These are phyloP conservation scores for Pantelozetes paolii DNA, from an alignment of 2,888 invertebrate genomes.

Conservation along the genomic window DNA sequence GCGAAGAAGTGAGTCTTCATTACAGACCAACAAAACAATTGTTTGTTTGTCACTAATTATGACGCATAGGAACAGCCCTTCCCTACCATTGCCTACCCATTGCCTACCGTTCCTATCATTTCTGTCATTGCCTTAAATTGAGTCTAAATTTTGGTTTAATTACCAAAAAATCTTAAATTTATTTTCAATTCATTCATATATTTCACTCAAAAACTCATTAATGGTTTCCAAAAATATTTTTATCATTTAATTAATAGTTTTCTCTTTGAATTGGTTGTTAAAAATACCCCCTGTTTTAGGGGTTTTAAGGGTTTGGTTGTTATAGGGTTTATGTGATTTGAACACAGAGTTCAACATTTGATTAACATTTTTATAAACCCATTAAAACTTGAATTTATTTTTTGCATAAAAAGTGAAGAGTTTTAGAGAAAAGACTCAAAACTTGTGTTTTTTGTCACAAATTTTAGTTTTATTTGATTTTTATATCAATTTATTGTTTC, in stretches of 20 bases:
- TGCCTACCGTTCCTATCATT: neutral
- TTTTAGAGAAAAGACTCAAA: too few relatives aligned
- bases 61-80: conserved; percentile 23
- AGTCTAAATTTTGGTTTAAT: neutral
- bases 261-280: too few relatives aligned
- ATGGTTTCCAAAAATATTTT: neutral
- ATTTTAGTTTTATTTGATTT: too few relatives aligned
- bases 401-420: too few relatives aligned
- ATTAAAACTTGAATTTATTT: too few relatives aligned
- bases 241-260: too few relatives aligned
- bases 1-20: conserved; percentile 84
- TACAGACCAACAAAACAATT: neutral
- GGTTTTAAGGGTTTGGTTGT: too few relatives aligned
- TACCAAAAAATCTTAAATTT: neutral
- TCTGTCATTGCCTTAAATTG: neutral
- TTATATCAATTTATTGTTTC: neutral
- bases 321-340: too few relatives aligned
- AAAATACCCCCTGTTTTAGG: too few relatives aligned
- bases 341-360: too few relatives aligned
- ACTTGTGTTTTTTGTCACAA: too few relatives aligned
- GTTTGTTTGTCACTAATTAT: neutral
- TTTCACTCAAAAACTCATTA: neutral
- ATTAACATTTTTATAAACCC: too few relatives aligned
- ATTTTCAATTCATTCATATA: neutral
- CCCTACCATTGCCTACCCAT: neutral